phyloP scores from a whole-genome alignment of 2,113 vertebrate species.

The Sciurus niger region DNA sequence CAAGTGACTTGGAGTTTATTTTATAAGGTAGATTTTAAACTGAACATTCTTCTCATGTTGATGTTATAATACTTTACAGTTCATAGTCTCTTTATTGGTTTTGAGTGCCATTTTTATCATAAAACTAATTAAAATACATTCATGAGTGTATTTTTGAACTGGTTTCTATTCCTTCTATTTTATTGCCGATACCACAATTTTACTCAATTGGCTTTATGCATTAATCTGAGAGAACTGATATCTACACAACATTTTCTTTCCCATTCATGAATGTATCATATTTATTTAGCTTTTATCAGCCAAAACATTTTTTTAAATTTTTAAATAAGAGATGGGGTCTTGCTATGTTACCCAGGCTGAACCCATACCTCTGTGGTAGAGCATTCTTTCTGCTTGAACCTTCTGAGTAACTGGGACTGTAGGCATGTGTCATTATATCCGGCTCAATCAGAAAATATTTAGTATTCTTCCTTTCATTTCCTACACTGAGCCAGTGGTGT shows the following conservation, averaged over 20 bases:
- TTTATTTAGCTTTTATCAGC: constrained; percentile 20
- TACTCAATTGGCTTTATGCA: constrained; percentile 16
- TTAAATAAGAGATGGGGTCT: no score
- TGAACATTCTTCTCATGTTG: no score
- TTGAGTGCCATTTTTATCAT: constrained; percentile 19
- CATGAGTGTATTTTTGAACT: constrained; percentile 3
- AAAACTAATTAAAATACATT: constrained; percentile 23
- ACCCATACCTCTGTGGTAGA: no score
- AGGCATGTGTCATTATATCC: not conserved
- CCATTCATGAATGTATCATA: not conserved
- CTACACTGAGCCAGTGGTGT: not conserved
- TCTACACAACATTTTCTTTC: not conserved
- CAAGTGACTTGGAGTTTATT: no score
- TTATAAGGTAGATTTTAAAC: no score
- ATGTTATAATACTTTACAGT: no score
- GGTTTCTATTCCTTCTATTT: constrained; percentile 15
- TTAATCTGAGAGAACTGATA: constrained; percentile 8
- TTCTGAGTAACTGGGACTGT: no score
- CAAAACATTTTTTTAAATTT: no score
- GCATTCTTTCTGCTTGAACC: no score
- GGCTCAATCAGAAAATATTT: not conserved
- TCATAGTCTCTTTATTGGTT: not conserved
- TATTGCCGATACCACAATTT: not conserved
- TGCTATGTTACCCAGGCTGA: no score
- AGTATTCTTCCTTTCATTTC: not conserved